phyloP scores from a whole-genome alignment of 2,888 invertebrate species.

The Pristionchus exspectatus region DNA sequence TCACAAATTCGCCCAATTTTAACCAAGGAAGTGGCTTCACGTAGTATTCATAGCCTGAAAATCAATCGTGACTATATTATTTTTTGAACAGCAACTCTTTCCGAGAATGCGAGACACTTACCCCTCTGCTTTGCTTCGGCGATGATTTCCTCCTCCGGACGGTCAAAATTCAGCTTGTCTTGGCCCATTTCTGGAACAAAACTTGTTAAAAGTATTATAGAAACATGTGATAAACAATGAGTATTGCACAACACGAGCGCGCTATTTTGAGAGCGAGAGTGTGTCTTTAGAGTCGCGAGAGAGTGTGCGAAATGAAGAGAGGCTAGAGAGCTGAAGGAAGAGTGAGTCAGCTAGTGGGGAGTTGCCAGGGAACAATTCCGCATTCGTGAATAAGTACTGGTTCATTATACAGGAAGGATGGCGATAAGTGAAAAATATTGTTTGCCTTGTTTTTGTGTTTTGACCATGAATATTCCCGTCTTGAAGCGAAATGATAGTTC shows the following conservation, averaged over 20 bases:
- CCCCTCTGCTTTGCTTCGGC: not conserved
- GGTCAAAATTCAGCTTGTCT: constrained; percentile 31
- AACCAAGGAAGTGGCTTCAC: not conserved
- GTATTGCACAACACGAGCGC: constrained; percentile 3
- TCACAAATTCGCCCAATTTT: not conserved
- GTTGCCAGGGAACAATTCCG: not conserved
- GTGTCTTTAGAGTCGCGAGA: not conserved
- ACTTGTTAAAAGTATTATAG: not conserved
- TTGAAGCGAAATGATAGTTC: no score
- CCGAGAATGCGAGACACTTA: no score
- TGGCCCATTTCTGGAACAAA: constrained; percentile 1
- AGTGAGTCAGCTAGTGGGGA: not conserved
- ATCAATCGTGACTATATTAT: no score
- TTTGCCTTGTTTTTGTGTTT: no score
- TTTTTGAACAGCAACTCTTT: no score
- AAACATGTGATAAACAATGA: not conserved
- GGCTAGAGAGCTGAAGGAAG: not conserved
- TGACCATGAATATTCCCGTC: no score
- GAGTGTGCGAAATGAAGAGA: not conserved
- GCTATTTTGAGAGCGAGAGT: not conserved
- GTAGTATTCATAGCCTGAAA: not conserved
- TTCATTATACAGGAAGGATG: not conserved
- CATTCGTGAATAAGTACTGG: not conserved
- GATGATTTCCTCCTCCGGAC: constrained; percentile 11
- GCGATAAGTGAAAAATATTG: not conserved